Percentiles rank a stretch among this genome's conserved stretches.
Evolutionary conservation across 2,797 vertebrate genomes (phyloP).

Genomic region (Muraenolepis orangiensis): DNA sequence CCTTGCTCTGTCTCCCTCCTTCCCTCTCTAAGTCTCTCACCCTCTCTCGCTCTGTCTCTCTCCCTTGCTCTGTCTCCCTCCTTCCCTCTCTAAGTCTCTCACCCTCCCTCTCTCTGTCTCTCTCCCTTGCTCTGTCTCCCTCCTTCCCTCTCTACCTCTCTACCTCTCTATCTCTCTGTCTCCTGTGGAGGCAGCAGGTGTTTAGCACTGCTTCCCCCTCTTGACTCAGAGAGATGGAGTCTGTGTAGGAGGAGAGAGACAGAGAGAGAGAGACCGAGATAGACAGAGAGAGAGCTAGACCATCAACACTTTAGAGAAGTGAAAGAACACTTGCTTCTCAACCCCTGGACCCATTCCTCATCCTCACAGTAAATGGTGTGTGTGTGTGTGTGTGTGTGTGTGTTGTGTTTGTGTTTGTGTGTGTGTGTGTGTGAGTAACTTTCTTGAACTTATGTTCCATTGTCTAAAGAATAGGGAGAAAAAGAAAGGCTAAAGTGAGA

Average conservation of each 20-base stretch:
- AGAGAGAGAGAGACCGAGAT: not conserved
- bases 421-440: not conserved
- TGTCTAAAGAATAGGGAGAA: no score
- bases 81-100: not conserved
- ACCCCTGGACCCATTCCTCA: not conserved
- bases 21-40: no score
- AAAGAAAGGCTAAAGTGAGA: not conserved
- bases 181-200: not conserved
- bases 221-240: not conserved
- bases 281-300: not conserved
- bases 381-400: not conserved
- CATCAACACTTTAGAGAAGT: not conserved
- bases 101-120: slow-evolving; percentile 1
- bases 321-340: not conserved
- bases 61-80: not conserved
- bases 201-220: not conserved
- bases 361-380: not conserved
- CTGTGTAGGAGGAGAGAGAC: not conserved
- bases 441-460: not conserved
- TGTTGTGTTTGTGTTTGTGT: not conserved
- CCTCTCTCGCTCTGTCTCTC: slow-evolving; percentile 1
- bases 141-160: slow-evolving; percentile 3
- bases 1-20: not conserved
- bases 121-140: slow-evolving; percentile 1
- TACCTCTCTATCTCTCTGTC: not conserved